A percentile compares a stretch with the other conserved stretches of the same genome.
These are phyloP conservation scores for Pectinophora gossypiella DNA, from an alignment of 1,140 invertebrate species.

Conservation along the genomic window DNA sequence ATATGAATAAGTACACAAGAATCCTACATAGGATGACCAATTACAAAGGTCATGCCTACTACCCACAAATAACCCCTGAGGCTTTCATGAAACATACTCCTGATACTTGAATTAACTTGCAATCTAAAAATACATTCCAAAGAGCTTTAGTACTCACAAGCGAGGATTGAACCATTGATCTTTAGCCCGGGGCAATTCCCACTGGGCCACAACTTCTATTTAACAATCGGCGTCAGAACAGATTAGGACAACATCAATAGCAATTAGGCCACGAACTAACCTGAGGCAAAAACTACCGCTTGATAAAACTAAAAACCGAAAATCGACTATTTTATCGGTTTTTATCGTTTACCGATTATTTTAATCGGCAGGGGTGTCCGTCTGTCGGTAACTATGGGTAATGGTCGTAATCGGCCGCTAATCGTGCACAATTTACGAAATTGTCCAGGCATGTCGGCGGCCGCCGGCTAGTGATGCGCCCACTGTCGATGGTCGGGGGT, in stretches of 20 bases:
- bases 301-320: no score
- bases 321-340: constrained; percentile 56
- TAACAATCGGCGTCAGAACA: neutral
- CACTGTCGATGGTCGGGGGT: constrained; percentile 52
- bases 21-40: no score
- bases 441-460: constrained; percentile 68
- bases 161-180: no score
- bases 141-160: no score
- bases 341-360: constrained; percentile 70
- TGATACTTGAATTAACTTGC: no score
- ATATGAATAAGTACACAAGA: no score
- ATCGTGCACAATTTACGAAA: constrained; percentile 71
- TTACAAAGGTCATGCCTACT: no score
- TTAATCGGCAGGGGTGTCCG: constrained; percentile 69
- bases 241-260: no score
- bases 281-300: constrained; percentile 35
- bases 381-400: constrained; percentile 66
- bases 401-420: constrained; percentile 70
- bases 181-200: no score
- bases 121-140: no score
- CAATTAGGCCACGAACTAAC: neutral
- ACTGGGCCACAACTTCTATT: neutral
- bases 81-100: no score
- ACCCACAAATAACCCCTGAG: no score
- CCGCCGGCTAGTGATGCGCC: constrained; percentile 48